phyloP scores from a whole-genome alignment of 23 tunicate species.

The Halocynthia roretzi region DNA sequence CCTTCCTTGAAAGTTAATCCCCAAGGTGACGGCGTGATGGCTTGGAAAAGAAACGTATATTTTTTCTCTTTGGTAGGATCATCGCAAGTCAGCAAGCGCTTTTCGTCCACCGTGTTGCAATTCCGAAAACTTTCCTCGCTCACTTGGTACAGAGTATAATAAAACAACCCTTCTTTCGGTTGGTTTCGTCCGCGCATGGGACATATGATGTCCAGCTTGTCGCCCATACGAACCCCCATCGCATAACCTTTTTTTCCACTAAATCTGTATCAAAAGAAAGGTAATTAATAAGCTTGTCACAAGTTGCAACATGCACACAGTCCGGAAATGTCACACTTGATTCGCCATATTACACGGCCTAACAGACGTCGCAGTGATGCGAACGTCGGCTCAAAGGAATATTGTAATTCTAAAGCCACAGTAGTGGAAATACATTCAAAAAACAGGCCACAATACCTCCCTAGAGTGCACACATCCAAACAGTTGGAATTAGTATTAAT shows the following conservation, averaged over 20 bases:
- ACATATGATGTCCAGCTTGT: conserved; percentile 86
- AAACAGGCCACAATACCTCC: no score
- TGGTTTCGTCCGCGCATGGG: conserved; percentile 28
- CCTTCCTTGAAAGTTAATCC: conserved; percentile 79
- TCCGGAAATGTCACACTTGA: no score
- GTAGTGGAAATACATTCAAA: no score
- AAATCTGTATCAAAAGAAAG: conserved; percentile 5
- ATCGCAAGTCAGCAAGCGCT: conserved; percentile 66
- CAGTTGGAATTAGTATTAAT: no score
- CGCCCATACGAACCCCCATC: conserved; percentile 38
- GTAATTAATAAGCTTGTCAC: neutral
- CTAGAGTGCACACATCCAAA: no score
- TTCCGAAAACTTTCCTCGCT: conserved; percentile 33
- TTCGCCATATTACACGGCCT: no score
- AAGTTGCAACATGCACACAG: neutral
- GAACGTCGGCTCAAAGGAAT: no score
- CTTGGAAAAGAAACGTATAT: conserved; percentile 83
- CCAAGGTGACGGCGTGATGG: conserved; percentile 88
- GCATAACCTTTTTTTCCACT: neutral
- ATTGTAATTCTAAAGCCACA: no score
- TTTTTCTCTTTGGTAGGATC: conserved; percentile 78
- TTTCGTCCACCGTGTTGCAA: conserved; percentile 56
- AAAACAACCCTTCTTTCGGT: conserved; percentile 34
- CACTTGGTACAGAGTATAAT: conserved; percentile 66
- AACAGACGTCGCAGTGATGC: no score